Percentiles rank a stretch among this genome's conserved stretches.
These are phyloP conservation scores for Cactoblastis cactorum DNA, from an alignment of 2,888 invertebrate species.

Conservation along the genomic window DNA sequence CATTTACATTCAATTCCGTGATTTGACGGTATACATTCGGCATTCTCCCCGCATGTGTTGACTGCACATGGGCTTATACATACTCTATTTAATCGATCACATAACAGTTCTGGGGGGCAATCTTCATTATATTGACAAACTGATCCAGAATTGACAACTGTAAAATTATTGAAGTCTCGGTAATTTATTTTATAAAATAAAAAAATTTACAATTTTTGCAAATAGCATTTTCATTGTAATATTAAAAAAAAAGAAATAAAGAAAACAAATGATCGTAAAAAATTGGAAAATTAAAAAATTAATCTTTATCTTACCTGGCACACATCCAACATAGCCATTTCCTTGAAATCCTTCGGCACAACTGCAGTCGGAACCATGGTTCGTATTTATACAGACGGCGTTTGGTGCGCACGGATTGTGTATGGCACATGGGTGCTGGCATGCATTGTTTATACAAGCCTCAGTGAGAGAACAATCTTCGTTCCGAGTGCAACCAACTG, in stretches of 20 bases:
- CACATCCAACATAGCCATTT: constrained; percentile 90
- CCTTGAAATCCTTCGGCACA: constrained; percentile 93
- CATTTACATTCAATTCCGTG: constrained; percentile 89
- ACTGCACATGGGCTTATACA: constrained; percentile 90
- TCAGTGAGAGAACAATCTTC: constrained; percentile 91
- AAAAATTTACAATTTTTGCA: too few relatives aligned
- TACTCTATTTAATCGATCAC: constrained; percentile 89
- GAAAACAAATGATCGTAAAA: too few relatives aligned
- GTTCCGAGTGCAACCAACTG: constrained; percentile 92
- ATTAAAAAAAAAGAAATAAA: too few relatives aligned
- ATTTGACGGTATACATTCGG: constrained; percentile 86
- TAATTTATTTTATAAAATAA: too few relatives aligned
- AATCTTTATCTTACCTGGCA: constrained; percentile 88
- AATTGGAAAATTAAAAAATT: too few relatives aligned
- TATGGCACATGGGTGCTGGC: constrained; percentile 92
- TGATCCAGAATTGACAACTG: constrained; percentile 52
- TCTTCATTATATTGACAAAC: constrained; percentile 95
- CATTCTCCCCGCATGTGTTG: constrained; percentile 90
- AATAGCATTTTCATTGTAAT: too few relatives aligned
- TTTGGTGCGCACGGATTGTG: constrained; percentile 91
- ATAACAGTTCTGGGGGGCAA: constrained; percentile 91
- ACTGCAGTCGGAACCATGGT: constrained; percentile 92
- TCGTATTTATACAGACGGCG: constrained; percentile 92
- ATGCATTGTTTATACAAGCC: constrained; percentile 91
- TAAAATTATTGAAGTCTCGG: too few relatives aligned